phyloP scores from a whole-genome alignment of 2,888 invertebrate genomes.

The Panzeria rudis region DNA sequence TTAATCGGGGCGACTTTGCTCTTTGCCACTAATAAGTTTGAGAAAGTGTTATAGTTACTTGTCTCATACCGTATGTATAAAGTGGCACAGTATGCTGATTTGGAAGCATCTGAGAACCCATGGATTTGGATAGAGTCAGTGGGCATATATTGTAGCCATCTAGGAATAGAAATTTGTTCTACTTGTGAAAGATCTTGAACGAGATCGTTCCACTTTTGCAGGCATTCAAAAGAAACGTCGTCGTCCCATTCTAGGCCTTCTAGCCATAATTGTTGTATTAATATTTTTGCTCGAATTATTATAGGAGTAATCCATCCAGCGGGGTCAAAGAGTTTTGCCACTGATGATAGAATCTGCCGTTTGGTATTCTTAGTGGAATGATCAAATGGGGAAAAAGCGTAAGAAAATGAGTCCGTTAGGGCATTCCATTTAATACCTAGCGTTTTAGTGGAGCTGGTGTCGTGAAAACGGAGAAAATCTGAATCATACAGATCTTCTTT shows the following conservation, averaged over 20 bases:
- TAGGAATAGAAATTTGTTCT: neutral
- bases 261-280: too few species aligned
- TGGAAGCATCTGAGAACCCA: neutral
- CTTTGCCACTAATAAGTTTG: too few species aligned
- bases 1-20: too few species aligned
- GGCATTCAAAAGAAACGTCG: too few species aligned
- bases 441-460: neutral
- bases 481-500: too few species aligned
- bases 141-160: neutral
- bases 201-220: neutral
- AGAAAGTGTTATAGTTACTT: neutral
- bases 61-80: neutral
- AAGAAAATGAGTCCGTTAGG: neutral
- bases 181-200: neutral
- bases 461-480: too few species aligned
- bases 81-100: neutral
- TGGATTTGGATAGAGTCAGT: neutral
- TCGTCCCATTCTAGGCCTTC: too few species aligned
- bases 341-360: too few species aligned
- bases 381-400: neutral
- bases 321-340: too few species aligned
- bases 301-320: too few species aligned
- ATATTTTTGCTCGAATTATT: too few species aligned
- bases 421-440: neutral
- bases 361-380: neutral